These are phyloP conservation scores for Hanleya hanleyi DNA, from an alignment of 2,888 invertebrate genomes.

Conservation along the genomic window DNA sequence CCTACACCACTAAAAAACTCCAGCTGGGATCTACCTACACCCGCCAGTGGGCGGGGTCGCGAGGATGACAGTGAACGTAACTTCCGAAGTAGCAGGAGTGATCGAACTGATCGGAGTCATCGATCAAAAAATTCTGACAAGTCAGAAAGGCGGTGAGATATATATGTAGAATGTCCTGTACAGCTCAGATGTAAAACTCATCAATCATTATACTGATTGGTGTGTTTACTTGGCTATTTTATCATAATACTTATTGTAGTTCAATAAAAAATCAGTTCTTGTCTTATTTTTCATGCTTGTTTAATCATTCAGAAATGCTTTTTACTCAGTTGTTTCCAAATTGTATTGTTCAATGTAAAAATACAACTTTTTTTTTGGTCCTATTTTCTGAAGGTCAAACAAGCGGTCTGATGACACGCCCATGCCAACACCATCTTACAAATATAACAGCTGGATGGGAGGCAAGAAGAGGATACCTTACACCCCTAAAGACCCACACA, in stretches of 20 bases:
- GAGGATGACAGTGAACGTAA: slow-evolving; percentile 34
- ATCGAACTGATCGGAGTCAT: slow-evolving; percentile 25
- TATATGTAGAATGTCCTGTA: too few species aligned
- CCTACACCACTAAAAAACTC: slow-evolving; percentile 76
- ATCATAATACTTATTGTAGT: too few species aligned
- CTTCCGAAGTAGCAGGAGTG: slow-evolving; percentile 4
- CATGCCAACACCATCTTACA: slow-evolving; percentile 90
- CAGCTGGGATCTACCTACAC: slow-evolving; percentile 95
- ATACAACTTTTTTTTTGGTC: too few species aligned
- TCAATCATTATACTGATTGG: too few species aligned
- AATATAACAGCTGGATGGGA: slow-evolving; percentile 84
- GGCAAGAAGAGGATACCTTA: slow-evolving; percentile 77
- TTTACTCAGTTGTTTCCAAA: too few species aligned
- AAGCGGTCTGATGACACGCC: slow-evolving; percentile 77
- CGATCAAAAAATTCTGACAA: not conserved
- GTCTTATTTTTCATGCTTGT: too few species aligned
- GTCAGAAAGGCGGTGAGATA: too few species aligned
- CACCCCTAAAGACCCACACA: slow-evolving; percentile 60
- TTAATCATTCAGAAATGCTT: too few species aligned
- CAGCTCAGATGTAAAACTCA: too few species aligned
- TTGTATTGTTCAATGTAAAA: too few species aligned
- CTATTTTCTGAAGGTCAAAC: slow-evolving; percentile 19
- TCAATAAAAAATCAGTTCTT: too few species aligned
- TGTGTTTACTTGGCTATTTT: too few species aligned
- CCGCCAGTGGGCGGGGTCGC: slow-evolving; percentile 70